A percentile compares a stretch with the other conserved stretches of the same genome.
phyloP scores from a whole-genome alignment of 2,113 vertebrate genomes.

The Acrocephalus arundinaceus region DNA sequence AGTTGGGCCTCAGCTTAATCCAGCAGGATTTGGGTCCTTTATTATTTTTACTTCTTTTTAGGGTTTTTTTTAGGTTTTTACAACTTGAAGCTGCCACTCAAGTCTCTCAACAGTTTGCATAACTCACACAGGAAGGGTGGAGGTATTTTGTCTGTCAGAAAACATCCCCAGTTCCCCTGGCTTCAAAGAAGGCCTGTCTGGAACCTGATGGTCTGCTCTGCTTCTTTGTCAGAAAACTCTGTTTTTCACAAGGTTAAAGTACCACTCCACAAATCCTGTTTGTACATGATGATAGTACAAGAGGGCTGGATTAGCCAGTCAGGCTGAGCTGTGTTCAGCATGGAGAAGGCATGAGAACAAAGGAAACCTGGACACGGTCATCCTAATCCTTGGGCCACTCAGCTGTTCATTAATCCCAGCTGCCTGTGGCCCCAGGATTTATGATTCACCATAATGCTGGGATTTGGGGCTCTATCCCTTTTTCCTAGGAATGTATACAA shows the following conservation, averaged over 20 bases:
- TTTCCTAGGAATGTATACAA: not conserved
- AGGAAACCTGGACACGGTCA: not conserved
- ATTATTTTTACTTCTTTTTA: slow-evolving; percentile 45
- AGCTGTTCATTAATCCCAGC: slow-evolving; percentile 4
- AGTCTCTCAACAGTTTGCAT: not conserved
- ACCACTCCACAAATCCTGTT: not conserved
- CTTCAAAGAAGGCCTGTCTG: not conserved
- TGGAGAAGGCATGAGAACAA: not conserved
- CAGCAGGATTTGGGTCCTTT: slow-evolving; percentile 49
- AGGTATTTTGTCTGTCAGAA: slow-evolving; percentile 38
- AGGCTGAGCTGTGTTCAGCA: not conserved
- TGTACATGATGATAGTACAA: not conserved
- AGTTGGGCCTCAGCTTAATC: slow-evolving; percentile 43
- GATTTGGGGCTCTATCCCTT: not conserved
- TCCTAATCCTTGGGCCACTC: not conserved
- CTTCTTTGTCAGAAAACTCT: not conserved
- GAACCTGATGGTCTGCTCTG: not conserved
- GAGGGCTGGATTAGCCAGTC: not conserved
- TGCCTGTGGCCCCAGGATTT: not conserved
- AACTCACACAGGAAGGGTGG: slow-evolving; percentile 26
- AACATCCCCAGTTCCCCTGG: not conserved
- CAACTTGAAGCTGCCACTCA: slow-evolving; percentile 28
- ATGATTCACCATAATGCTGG: not conserved
- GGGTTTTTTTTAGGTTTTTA: not conserved
- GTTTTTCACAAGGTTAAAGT: not conserved